A percentile compares a stretch with the other conserved stretches of the same genome.
Evolutionary conservation across 2,888 invertebrate genomes (phyloP).

Genomic region (Cacoxenus indagator): DNA sequence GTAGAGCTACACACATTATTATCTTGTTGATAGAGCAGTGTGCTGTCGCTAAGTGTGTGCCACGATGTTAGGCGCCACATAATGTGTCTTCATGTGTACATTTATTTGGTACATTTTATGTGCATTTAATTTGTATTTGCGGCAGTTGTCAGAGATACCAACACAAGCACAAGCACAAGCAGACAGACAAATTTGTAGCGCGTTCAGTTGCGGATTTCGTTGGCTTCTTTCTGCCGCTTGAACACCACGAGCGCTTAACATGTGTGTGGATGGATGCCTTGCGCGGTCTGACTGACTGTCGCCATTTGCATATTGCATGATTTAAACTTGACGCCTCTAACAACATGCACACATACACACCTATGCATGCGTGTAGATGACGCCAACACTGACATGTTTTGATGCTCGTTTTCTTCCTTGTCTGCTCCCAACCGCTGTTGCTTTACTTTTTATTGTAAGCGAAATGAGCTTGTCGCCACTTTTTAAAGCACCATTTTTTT

Average conservation of each 20-base stretch:
- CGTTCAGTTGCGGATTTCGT: neutral
- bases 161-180: neutral
- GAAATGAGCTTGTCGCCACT: constrained; percentile 7
- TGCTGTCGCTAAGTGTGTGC: neutral
- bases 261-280: neutral
- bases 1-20: constrained; percentile 24
- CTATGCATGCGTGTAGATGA: neutral
- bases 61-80: neutral
- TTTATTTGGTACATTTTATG: neutral
- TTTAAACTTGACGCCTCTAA: constrained; percentile 28
- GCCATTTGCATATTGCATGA: constrained; percentile 28
- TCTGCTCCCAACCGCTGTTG: neutral
- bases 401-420: neutral
- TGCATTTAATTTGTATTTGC: constrained; percentile 24
- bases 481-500: neutral
- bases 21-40: neutral
- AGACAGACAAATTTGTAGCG: neutral
- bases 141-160: neutral
- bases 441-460: constrained; percentile 10
- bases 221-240: neutral
- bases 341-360: neutral
- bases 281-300: constrained; percentile 12
- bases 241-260: neutral
- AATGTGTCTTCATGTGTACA: neutral
- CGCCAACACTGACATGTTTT: neutral